Percentiles rank a stretch among this genome's conserved stretches.
Conservation (phyloP, 2,888 invertebrate genomes). For the Xestobium rufovillosum region DNA sequence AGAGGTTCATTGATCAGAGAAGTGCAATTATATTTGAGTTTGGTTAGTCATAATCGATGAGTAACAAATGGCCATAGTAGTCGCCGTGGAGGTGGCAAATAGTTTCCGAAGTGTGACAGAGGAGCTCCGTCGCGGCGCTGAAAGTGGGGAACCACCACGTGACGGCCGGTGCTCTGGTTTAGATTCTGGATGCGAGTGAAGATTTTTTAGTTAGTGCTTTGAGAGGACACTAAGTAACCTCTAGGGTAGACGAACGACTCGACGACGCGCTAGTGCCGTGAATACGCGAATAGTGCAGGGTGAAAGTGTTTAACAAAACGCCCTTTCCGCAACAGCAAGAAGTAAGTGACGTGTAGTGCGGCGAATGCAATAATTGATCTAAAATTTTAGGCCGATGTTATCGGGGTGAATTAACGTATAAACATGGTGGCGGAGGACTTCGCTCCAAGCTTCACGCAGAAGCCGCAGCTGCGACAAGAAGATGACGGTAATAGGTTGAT, state of each 20-base stretch:
- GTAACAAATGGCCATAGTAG: constrained; percentile 29
- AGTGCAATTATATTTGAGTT: constrained; percentile 26
- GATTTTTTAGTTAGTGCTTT: constrained; percentile 44
- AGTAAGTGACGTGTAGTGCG: constrained; percentile 38
- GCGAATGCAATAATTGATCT: too few relatives aligned
- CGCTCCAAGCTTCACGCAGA: constrained; percentile 97
- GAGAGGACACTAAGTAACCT: constrained; percentile 43
- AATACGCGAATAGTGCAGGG: constrained; percentile 32
- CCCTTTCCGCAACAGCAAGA: constrained; percentile 32
- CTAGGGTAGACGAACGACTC: constrained; percentile 43
- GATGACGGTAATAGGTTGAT: constrained; percentile 92
- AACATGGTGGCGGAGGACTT: constrained; percentile 84
- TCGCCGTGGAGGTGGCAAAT: constrained; percentile 32
- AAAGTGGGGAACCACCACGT: constrained; percentile 28
- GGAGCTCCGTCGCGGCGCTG: constrained; percentile 27
- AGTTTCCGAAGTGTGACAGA: constrained; percentile 23
- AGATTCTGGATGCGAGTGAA: constrained; percentile 39
- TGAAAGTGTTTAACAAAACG: constrained; percentile 35
- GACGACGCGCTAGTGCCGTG: constrained; percentile 41
- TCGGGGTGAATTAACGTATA: constrained; percentile 33
- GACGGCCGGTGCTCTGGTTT: constrained; percentile 33
- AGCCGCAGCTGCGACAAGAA: constrained; percentile 93
- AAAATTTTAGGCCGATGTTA: constrained; percentile 34
- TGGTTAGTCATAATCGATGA: constrained; percentile 35
- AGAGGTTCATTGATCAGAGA: constrained; percentile 17